phyloP scores from a whole-genome alignment of 1,140 invertebrate genomes.

The Bombus haemorrhoidalis region DNA sequence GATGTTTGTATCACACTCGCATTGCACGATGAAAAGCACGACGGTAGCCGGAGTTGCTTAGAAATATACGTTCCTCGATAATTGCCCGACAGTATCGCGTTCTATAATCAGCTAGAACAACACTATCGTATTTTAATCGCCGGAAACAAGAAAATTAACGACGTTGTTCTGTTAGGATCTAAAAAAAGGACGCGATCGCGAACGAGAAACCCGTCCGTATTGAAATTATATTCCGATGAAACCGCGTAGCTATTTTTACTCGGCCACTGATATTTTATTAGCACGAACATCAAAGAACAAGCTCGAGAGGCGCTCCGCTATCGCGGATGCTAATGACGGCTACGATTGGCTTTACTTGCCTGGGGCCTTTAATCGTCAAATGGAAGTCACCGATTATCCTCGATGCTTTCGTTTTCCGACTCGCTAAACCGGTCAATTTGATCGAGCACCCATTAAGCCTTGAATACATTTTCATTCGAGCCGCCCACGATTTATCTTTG shows the following conservation, averaged over 20 bases:
- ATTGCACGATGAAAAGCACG: background rate
- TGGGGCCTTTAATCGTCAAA: conserved; percentile 22
- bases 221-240: conserved; percentile 6
- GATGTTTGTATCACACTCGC: background rate
- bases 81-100: no score
- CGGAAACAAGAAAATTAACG: background rate
- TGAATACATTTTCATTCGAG: conserved; percentile 9
- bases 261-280: conserved; percentile 27
- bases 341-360: conserved; percentile 7
- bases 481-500: background rate
- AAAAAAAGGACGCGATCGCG: background rate
- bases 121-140: background rate
- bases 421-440: conserved; percentile 31
- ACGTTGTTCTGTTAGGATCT: background rate
- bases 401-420: background rate
- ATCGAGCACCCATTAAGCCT: conserved; percentile 38
- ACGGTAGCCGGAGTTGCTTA: background rate
- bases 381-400: conserved; percentile 12
- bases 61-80: background rate
- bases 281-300: conserved; percentile 20
- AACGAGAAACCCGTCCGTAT: background rate
- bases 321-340: conserved; percentile 30
- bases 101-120: no score
- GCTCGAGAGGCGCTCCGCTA: background rate
- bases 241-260: conserved; percentile 20